Base-by-base conservation (phyloP, 2,113 vertebrate genomes). In the Aphyosemion australe region DNA sequence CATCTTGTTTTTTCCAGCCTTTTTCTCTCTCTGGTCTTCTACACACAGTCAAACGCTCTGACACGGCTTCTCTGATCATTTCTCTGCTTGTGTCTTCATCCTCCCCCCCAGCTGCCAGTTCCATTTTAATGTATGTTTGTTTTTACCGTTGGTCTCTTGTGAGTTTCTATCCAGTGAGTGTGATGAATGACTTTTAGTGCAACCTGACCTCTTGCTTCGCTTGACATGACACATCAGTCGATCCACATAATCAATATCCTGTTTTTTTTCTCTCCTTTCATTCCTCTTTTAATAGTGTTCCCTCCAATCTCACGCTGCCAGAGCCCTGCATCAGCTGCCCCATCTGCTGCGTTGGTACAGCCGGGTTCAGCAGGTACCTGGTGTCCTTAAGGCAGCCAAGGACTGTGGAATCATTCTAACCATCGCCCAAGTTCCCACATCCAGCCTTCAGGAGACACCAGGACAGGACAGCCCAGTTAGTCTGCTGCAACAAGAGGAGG, bases 261-360 rank as follows among this genome's bases (percentile, higher is more conserved):
- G 37, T 42, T 68, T 69, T 8, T 41, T 47, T 43, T 64, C 50
- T 37, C n/a, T 20, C 26, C 15, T 32, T n/a, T 34, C 12, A 19
- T 39, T 69, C 41, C 67, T 45, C 63, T 61, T 65, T 16, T 15
- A 65, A 78, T 70, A 98, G 96, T 79, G 84, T 84, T 94, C 88
- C 61, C 85, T 95, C 55, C 92, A 79, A 78, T 90, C 79, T 61
- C 85, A 86, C 0, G 77, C 83, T 61, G 84, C 82, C 57, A 84
- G 85, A 62, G 61, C 78, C 54, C 79, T 94, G 10, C 47, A 77
- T 20, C 74, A 84, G 12, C 90, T 99, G 50, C 96, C 96, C 0
- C 87, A 96, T 63, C 90, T 99, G 78, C 80, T 89, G 42, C 84
- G 87, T 2, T 99, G 97, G 97, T 96, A 97, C 88, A 85, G 12